Evolutionary conservation across 1,140 invertebrate species (phyloP), one percentile per base, ranked within the genome.

Genomic region (Cheumatopsyche charites): DNA sequence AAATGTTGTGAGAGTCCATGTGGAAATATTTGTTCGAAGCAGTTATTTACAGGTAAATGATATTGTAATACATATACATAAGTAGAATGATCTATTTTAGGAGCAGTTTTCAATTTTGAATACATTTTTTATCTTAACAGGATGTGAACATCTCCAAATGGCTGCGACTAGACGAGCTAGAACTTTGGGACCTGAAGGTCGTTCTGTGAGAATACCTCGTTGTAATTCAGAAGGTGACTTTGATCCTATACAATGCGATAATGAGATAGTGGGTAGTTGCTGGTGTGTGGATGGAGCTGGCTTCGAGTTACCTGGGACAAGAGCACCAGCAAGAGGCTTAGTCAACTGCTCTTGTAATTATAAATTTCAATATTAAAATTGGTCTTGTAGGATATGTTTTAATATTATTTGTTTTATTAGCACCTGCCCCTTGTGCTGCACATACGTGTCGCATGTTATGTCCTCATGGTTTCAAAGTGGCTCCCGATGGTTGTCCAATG

Each of bases 371-470:
- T 55, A 55, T 55, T 25, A 62, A n/a, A n/a, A n/a, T n/a, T n/a
- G n/a, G n/a, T n/a, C n/a, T n/a, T n/a, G n/a, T n/a, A n/a, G n/a
- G n/a, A n/a, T n/a, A n/a, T n/a, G n/a, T n/a, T n/a, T n/a, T n/a
- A n/a, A n/a, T n/a, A n/a, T n/a, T n/a, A n/a, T n/a, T n/a, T 61
- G 9, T 62, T 61, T 19, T 58, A 15, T 78, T 79, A 84, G 82
- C 81, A 62, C 89, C 88, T 0, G 86, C 87, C 26, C 82, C 87
- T 1, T 95, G 93, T 77, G 88, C 90, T 0, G 90, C 90, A 0
- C 91, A 92, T 73, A 91, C 89, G 0, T 95, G 93, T 77, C 87
- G 93, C n/a, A 95, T 95, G 93, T 86, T 94, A 63, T 95, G 93
- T 79, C 92, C 92, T 0, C 87, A 92, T 72, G 92, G 92, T 52